phyloP scores from a whole-genome alignment of 2,888 invertebrate genomes.

The Scotopteryx bipunctaria region DNA sequence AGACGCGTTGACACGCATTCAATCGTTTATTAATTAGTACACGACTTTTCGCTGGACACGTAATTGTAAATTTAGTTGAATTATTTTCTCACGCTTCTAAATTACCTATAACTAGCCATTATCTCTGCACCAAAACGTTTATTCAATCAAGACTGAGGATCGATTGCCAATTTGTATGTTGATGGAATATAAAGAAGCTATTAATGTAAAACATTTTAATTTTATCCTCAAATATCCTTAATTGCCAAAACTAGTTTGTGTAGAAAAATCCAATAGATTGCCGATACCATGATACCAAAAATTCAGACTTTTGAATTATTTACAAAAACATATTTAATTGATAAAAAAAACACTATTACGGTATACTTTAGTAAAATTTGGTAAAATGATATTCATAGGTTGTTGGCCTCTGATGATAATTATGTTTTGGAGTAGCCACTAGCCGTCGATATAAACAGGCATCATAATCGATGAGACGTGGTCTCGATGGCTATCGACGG shows the following conservation, averaged over 20 bases:
- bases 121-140: not conserved
- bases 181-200: slow-evolving; percentile 31
- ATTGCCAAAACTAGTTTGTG: slow-evolving; percentile 20
- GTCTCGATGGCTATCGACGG: slow-evolving; percentile 48
- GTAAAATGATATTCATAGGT: slow-evolving; percentile 38
- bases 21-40: slow-evolving; percentile 64
- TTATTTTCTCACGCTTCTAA: not conserved
- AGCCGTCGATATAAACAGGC: slow-evolving; percentile 49
- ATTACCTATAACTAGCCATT: not conserved
- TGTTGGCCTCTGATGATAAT: slow-evolving; percentile 52
- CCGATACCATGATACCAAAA: no score
- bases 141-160: slow-evolving; percentile 9
- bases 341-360: slow-evolving; percentile 9
- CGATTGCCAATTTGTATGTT: slow-evolving; percentile 30
- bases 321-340: no score
- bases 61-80: not conserved
- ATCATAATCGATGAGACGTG: slow-evolving; percentile 51
- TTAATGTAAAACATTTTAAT: slow-evolving; percentile 16
- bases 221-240: slow-evolving; percentile 19
- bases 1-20: slow-evolving; percentile 57
- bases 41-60: slow-evolving; percentile 46
- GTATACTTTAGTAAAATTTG: slow-evolving; percentile 2
- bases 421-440: slow-evolving; percentile 49
- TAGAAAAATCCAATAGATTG: not conserved
- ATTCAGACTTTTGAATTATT: no score